Evolutionary conservation across 2,113 vertebrate genomes (phyloP).

Genomic region (Reinhardtius hippoglossoides): DNA sequence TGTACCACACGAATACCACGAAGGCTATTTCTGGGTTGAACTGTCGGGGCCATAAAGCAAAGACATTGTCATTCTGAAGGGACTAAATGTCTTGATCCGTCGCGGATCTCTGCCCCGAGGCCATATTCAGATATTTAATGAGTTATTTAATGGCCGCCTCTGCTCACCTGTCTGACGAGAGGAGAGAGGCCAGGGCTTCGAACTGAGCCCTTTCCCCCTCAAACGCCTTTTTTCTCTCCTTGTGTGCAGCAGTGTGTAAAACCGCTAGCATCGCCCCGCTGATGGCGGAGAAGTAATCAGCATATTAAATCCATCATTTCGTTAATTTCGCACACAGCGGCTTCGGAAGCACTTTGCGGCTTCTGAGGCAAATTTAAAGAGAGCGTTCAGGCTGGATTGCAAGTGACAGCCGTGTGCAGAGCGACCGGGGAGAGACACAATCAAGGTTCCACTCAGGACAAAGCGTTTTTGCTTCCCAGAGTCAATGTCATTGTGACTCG

Average conservation of each 20-base stretch:
- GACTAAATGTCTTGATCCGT: constrained; percentile 42
- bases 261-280: no score
- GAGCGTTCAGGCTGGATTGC: neutral
- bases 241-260: neutral
- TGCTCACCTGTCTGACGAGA: neutral
- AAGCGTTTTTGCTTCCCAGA: neutral
- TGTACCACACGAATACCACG: neutral
- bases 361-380: constrained; percentile 23
- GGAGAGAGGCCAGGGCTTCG: neutral
- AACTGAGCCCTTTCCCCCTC: neutral
- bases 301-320: constrained; percentile 36
- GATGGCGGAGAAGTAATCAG: constrained; percentile 2
- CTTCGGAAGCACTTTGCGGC: constrained; percentile 30
- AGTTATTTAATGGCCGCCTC: constrained; percentile 44
- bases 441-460: neutral
- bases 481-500: neutral
- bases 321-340: constrained; percentile 18
- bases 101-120: constrained; percentile 14
- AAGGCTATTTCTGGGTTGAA: neutral
- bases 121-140: constrained; percentile 53
- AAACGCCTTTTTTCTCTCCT: neutral
- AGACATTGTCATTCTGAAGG: constrained; percentile 42
- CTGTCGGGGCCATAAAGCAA: constrained; percentile 15
- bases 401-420: constrained; percentile 37
- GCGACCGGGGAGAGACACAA: neutral